phyloP scores from a whole-genome alignment of 1,140 invertebrate genomes.

The Wasmannia auropunctata region DNA sequence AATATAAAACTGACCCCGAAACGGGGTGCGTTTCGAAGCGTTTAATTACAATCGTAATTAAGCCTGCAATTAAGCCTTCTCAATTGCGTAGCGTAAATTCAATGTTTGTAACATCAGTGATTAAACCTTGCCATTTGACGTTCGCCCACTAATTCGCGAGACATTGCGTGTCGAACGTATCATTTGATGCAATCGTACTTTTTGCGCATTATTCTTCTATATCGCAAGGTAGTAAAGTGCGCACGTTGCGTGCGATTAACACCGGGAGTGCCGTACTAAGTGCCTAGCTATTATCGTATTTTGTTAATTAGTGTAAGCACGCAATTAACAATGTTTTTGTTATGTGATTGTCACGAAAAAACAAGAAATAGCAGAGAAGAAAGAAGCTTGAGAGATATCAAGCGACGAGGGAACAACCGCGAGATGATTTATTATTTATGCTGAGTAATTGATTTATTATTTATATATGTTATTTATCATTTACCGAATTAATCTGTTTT shows the following conservation, averaged over 20 bases:
- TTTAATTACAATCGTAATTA: neutral
- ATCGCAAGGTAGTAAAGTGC: neutral
- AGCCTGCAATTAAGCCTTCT: neutral
- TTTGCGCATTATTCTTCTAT: neutral
- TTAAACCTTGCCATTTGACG: neutral
- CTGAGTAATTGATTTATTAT: conserved; percentile 3
- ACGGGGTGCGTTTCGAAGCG: neutral
- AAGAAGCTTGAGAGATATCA: neutral
- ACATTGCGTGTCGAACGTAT: neutral
- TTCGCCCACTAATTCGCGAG: neutral
- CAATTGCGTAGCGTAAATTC: neutral
- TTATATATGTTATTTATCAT: neutral
- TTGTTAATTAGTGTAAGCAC: neutral
- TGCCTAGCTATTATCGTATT: conserved; percentile 1
- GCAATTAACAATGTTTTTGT: neutral
- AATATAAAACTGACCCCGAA: neutral
- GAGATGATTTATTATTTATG: no score
- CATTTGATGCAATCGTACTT: neutral
- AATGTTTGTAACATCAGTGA: neutral
- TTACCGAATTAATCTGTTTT: neutral
- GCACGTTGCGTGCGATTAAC: neutral
- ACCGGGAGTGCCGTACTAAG: neutral
- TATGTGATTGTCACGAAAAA: neutral
- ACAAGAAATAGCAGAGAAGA: neutral
- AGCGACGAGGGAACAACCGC: neutral